Evolutionary conservation across 1,140 invertebrate genomes (phyloP).

Genomic region (Bicyclus anynana): DNA sequence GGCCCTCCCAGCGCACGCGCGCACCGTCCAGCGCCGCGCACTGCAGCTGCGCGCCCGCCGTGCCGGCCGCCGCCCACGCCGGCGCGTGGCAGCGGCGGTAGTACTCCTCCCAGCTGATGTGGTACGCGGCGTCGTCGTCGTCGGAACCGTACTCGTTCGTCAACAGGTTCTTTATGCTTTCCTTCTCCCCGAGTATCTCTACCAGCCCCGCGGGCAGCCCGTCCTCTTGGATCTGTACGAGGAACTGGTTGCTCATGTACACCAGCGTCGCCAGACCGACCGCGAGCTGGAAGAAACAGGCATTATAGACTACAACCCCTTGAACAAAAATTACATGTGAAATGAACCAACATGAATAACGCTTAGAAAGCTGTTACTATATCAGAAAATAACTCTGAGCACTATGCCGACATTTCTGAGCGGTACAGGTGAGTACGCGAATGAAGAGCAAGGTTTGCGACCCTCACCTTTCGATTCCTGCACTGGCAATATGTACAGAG

Average conservation of each 20-base stretch:
- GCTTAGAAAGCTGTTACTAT: no score
- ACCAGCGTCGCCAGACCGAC: conserved; percentile 54
- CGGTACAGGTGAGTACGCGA: no score
- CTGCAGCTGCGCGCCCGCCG: conserved; percentile 81
- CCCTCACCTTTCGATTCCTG: no score
- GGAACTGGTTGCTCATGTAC: conserved; percentile 61
- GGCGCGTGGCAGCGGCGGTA: conserved; percentile 84
- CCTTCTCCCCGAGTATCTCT: conserved; percentile 56
- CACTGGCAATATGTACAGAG: no score
- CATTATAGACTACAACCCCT: no score
- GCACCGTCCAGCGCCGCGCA: conserved; percentile 83
- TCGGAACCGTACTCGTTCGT: conserved; percentile 61
- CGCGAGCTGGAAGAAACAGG: conserved; percentile 45
- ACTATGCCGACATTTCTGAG: no score
- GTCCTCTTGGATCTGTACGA: conserved; percentile 54
- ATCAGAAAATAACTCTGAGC: no score
- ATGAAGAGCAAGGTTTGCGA: no score
- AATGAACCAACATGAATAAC: no score
- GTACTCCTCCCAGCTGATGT: conserved; percentile 83
- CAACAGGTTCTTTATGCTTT: conserved; percentile 56
- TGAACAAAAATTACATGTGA: neutral
- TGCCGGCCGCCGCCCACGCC: conserved; percentile 82
- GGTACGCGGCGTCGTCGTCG: conserved; percentile 53
- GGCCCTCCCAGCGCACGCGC: conserved; percentile 84
- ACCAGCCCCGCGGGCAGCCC: conserved; percentile 52